phyloP scores from a whole-genome alignment of 1,140 invertebrate species.

The Batillaria attramentaria region DNA sequence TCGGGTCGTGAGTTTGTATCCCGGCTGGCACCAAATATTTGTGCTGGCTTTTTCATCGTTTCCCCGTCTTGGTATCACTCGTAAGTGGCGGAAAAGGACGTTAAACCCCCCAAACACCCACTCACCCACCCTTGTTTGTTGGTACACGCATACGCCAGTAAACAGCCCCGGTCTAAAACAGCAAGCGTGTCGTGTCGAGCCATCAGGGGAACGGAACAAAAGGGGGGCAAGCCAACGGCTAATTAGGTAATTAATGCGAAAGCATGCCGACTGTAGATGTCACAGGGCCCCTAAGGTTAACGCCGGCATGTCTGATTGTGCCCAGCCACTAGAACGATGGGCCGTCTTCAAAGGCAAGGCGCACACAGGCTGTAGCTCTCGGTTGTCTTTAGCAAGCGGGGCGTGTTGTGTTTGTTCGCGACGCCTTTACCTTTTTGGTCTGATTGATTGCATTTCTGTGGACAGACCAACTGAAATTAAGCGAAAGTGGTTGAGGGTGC shows the following conservation, averaged over 20 bases:
- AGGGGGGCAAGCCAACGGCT: background rate
- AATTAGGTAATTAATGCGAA: background rate
- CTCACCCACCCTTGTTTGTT: background rate
- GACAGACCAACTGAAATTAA: too few species aligned
- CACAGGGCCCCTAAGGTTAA: background rate
- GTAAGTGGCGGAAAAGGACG: too few species aligned
- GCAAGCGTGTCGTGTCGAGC: too few species aligned
- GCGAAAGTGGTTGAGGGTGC: too few species aligned
- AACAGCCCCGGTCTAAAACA: background rate
- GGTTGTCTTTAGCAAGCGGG: background rate
- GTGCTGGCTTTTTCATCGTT: background rate
- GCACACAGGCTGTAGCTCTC: background rate
- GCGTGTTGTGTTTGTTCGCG: background rate
- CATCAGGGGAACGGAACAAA: too few species aligned
- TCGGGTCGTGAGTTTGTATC: too few species aligned
- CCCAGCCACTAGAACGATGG: background rate
- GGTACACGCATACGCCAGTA: background rate
- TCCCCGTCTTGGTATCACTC: too few species aligned
- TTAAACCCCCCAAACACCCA: background rate
- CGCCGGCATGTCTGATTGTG: background rate
- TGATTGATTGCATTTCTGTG: too few species aligned
- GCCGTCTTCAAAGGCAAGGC: background rate
- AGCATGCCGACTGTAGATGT: background rate
- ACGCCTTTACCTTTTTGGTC: background rate
- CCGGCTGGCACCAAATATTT: background rate